phyloP scores from a whole-genome alignment of 2,797 vertebrate species.

The Fundulus diaphanus region DNA sequence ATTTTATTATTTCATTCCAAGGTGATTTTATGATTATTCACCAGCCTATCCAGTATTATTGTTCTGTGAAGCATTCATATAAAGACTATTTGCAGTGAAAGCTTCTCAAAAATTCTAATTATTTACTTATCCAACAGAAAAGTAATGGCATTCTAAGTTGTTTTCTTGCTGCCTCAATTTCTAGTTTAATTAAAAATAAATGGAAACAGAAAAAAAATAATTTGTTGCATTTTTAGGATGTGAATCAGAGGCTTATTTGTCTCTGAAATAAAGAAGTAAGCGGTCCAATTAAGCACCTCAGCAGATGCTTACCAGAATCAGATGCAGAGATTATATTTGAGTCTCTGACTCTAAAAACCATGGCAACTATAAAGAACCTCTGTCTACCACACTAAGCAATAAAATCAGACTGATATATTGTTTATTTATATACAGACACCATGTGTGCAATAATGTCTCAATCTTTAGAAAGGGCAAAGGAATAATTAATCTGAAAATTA shows the following conservation, averaged over 20 bases:
- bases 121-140: not conserved
- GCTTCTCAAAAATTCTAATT: not conserved
- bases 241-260: slow-evolving; percentile 8
- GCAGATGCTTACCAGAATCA: slow-evolving; percentile 14
- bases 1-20: not conserved
- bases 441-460: not conserved
- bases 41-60: not conserved
- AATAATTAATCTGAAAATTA: no score
- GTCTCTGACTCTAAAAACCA: slow-evolving; percentile 9
- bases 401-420: not conserved
- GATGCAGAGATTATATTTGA: not conserved
- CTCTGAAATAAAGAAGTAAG: not conserved
- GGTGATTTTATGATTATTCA: not conserved
- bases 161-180: not conserved
- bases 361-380: not conserved
- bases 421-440: not conserved
- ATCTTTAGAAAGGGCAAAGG: not conserved
- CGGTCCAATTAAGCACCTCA: not conserved
- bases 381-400: not conserved
- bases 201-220: not conserved
- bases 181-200: not conserved
- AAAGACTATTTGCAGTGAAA: not conserved
- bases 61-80: not conserved
- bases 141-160: not conserved
- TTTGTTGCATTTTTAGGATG: not conserved